These are phyloP conservation scores for Iselma pallidipennis DNA, from an alignment of 2,888 invertebrate genomes.

Conservation along the genomic window DNA sequence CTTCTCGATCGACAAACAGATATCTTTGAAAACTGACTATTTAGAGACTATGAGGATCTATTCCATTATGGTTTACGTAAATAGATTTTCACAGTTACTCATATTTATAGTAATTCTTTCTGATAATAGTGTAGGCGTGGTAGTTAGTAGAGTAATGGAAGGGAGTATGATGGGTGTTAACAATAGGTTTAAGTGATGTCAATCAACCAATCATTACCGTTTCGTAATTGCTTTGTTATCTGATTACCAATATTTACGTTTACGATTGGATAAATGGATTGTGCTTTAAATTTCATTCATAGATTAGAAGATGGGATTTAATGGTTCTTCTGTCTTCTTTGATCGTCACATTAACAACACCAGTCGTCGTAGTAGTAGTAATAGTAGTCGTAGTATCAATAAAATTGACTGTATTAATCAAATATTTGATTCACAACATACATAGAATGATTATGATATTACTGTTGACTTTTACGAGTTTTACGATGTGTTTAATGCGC, in stretches of 20 bases:
- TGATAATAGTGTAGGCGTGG: too few species aligned
- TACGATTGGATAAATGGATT: background rate
- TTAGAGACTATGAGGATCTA: too few species aligned
- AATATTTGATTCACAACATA: constrained; percentile 30
- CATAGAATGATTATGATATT: constrained; percentile 48
- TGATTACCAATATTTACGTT: background rate
- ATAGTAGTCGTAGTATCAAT: too few species aligned
- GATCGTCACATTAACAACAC: background rate
- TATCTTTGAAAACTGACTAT: too few species aligned
- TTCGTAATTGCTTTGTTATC: too few species aligned
- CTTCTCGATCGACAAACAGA: too few species aligned
- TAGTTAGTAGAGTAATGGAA: too few species aligned
- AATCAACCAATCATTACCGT: background rate
- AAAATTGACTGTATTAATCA: constrained; percentile 32
- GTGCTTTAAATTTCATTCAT: background rate
- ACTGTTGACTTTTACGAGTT: constrained; percentile 52
- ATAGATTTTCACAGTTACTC: background rate
- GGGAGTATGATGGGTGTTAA: too few species aligned
- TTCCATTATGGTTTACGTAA: too few species aligned
- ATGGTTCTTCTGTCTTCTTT: too few species aligned
- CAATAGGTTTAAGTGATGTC: too few species aligned
- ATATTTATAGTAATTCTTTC: too few species aligned
- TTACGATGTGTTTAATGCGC: constrained; percentile 54
- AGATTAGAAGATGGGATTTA: background rate
- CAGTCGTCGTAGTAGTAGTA: background rate